phyloP scores from a whole-genome alignment of 2,113 vertebrate species.

The Athene noctua region DNA sequence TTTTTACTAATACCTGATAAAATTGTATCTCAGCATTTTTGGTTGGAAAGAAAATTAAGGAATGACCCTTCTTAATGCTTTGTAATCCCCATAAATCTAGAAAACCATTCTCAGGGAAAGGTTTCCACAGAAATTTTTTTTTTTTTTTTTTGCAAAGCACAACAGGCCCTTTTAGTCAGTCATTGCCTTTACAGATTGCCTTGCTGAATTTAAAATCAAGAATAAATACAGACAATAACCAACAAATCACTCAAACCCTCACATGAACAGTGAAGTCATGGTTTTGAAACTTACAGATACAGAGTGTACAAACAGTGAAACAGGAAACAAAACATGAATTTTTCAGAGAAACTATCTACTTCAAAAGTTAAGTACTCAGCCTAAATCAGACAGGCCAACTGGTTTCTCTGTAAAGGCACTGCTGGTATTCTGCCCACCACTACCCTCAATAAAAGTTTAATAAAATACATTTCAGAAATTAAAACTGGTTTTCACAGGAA shows the following conservation, averaged over 20 bases:
- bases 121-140: conserved; percentile 12
- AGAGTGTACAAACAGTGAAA: background rate
- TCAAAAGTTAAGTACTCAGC: background rate
- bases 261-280: background rate
- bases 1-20: conserved; percentile 67
- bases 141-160: too few relatives aligned
- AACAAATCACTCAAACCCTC: background rate
- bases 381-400: background rate
- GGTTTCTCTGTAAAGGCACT: background rate
- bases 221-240: background rate
- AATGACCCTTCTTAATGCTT: conserved; percentile 35
- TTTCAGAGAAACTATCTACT: background rate
- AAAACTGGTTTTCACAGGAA: background rate
- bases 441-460: background rate
- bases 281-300: background rate
- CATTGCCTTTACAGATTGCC: background rate
- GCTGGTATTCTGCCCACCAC: background rate
- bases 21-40: conserved; percentile 37
- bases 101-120: background rate
- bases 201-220: background rate
- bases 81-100: conserved; percentile 58
- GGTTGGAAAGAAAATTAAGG: conserved; percentile 52
- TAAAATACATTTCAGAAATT: background rate
- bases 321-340: background rate
- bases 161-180: background rate